Evolutionary conservation across 2,888 invertebrate genomes (phyloP), one percentile per base, ranked within the genome.

Genomic region (Argyra leucocephala): DNA sequence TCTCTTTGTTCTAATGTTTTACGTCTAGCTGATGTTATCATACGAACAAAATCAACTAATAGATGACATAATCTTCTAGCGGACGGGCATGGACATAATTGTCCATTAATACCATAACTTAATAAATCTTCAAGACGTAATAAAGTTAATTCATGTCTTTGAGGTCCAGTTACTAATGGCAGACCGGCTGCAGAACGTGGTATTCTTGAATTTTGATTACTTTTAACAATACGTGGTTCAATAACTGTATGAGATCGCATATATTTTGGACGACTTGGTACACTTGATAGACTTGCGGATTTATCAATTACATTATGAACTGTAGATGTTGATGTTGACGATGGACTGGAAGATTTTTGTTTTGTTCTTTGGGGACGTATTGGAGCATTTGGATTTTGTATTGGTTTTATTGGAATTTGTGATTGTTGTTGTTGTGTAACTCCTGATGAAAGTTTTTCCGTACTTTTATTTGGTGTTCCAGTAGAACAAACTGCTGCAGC

Each of bases 1-100:
- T 91, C 91, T 7, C 85, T 84, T 75, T 93, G 91, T 78, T 93
- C 93, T 24, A 93, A 80, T 3, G 91, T 89, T 71, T 88, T 86
- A 68, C 93, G 82, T 75, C 93, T 92, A 1, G 90, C 89, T 24
- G 90, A 87, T 57, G 92, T 92, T 64, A 93, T 85, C 77, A 83
- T 85, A 69, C 88, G 85, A 3, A 90, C 89, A 78, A 92, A 94
- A 75, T 90, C 88, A 64, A 90, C 81, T 63, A 91, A 80, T 69
- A 86, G 85, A 76, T 86, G 87, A 73, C 88, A 93, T 62, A 90
- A 80, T 67, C 84, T 82, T 69, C 83, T 82, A 18, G 89, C 87
- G 58, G 83, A 84, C 6, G 81, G 79, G 71, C 86, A 85, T 0
- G 85, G 84, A 5, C 83, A 82, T 61, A 87, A 86, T 61, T 84